phyloP scores from a whole-genome alignment of 2,113 vertebrate genomes.

The Nicator chloris region DNA sequence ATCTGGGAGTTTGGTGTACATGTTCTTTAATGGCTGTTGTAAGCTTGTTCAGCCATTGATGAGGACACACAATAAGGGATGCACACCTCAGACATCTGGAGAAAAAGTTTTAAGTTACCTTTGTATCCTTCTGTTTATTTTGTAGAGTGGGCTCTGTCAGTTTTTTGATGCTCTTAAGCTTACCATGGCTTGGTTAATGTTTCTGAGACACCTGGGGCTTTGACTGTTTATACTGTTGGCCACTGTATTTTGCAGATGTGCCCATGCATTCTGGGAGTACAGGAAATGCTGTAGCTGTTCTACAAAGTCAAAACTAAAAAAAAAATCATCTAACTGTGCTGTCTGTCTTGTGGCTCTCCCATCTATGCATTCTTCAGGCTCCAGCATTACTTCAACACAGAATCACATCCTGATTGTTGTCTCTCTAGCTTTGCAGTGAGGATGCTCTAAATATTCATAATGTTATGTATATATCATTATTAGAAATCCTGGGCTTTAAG shows the following conservation, averaged over 20 bases:
- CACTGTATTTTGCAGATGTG: neutral
- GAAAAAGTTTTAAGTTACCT: neutral
- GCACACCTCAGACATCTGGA: neutral
- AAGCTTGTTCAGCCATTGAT: neutral
- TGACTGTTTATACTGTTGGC: neutral
- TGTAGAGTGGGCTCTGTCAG: neutral
- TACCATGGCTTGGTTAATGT: neutral
- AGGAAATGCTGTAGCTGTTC: neutral
- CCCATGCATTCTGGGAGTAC: neutral
- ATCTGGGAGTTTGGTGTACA: neutral
- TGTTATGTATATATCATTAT: slow-evolving; percentile 14
- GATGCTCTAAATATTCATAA: slow-evolving; percentile 23
- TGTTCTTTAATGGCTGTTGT: neutral
- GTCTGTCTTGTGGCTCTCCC: neutral
- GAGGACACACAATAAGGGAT: neutral
- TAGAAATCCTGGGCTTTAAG: slow-evolving; percentile 29
- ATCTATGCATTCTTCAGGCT: neutral
- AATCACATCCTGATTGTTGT: neutral
- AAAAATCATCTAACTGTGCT: neutral
- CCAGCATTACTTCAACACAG: neutral
- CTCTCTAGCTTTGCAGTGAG: neutral
- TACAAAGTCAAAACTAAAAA: neutral
- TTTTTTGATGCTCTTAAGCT: neutral
- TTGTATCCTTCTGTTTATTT: neutral
- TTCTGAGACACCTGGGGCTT: neutral